Conservation (phyloP, 2,888 invertebrate species). For the Phyllotreta cruciferae region DNA sequence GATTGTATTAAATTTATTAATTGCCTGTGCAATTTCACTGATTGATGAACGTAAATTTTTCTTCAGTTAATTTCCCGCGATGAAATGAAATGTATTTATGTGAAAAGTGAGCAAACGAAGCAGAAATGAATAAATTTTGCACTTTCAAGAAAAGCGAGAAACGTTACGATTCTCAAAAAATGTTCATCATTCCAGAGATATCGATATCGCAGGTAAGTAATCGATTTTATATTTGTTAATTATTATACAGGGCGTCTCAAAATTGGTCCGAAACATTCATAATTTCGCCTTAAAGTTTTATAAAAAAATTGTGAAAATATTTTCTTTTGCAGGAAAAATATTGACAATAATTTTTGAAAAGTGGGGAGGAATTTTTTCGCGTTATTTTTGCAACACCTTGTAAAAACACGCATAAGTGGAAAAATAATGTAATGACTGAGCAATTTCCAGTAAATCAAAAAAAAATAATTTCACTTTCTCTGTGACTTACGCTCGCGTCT, state of each 20-base stretch:
- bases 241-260: too few relatives aligned
- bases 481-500: conserved; percentile 12
- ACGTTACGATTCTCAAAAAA: conserved; percentile 47
- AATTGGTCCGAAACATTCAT: conserved; percentile 3
- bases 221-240: background rate
- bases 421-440: background rate
- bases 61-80: conserved; percentile 6
- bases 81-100: conserved; percentile 2
- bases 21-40: too few relatives aligned
- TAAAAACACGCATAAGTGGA: background rate
- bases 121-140: conserved; percentile 53
- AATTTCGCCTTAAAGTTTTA: conserved; percentile 1
- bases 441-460: background rate
- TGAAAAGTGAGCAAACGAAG: conserved; percentile 4
- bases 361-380: too few relatives aligned
- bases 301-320: too few relatives aligned
- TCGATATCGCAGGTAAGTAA: conserved; percentile 54
- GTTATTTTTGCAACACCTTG: background rate
- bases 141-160: conserved; percentile 52
- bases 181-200: conserved; percentile 56
- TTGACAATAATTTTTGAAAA: too few relatives aligned
- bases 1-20: too few relatives aligned
- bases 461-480: conserved; percentile 17
- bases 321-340: too few relatives aligned
- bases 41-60: background rate